These are phyloP conservation scores for Labeo rohita DNA, from an alignment of 2,113 vertebrate species.

Conservation along the genomic window DNA sequence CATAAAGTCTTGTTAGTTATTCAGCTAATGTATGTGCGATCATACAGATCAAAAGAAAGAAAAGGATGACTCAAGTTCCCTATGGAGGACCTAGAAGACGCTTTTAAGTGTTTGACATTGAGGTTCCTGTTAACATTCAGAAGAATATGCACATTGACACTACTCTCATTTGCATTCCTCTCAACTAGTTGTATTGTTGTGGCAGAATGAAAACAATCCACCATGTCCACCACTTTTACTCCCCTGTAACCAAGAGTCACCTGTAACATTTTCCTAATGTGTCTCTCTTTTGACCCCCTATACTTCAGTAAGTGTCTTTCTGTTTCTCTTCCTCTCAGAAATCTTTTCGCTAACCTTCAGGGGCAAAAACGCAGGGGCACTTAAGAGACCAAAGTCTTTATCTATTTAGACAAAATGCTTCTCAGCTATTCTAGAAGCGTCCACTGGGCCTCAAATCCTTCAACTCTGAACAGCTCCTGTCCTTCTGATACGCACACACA, in stretches of 20 bases:
- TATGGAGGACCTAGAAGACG: neutral
- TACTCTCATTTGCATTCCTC: conserved; percentile 19
- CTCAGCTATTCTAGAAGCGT: conserved; percentile 41
- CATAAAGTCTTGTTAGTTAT: conserved; percentile 25
- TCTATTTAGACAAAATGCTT: conserved; percentile 49
- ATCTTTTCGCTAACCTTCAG: conserved; percentile 14
- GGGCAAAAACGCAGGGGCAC: neutral
- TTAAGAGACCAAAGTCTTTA: conserved; percentile 28
- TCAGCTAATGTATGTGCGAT: conserved; percentile 7
- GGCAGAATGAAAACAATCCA: neutral
- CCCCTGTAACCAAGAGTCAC: neutral
- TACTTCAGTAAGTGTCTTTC: neutral
- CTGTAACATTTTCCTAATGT: conserved; percentile 37
- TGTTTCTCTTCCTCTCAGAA: neutral
- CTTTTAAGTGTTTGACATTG: conserved; percentile 35
- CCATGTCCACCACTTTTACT: neutral
- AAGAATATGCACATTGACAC: conserved; percentile 13
- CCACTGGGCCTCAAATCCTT: conserved; percentile 45
- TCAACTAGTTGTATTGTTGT: conserved; percentile 21
- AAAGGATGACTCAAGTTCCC: conserved; percentile 25
- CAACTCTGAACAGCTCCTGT: conserved; percentile 36
- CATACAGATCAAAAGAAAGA: conserved; percentile 2
- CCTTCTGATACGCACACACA: conserved; percentile 22
- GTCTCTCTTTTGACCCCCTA: conserved; percentile 48
- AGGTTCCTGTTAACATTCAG: neutral